Conservation (phyloP, 2,888 invertebrate species). For the Amphipyra tragopoginis region DNA sequence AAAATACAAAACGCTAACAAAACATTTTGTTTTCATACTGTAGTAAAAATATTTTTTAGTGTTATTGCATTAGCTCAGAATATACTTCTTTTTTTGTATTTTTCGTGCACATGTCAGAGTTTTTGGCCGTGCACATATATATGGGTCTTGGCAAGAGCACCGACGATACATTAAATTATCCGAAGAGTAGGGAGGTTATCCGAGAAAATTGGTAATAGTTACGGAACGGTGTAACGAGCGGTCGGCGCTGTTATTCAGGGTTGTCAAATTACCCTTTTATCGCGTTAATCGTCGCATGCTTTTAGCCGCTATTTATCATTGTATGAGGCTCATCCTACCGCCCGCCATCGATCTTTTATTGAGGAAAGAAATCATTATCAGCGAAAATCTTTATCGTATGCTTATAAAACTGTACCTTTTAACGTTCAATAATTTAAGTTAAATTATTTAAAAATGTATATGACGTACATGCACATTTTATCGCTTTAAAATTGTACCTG, state of each 20-base stretch:
- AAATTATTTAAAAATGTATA: too few relatives aligned
- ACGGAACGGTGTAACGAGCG: slow-evolving; percentile 56
- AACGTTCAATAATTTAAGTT: background rate
- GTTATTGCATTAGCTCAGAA: too few relatives aligned
- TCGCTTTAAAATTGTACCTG: background rate
- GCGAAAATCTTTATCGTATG: too few relatives aligned
- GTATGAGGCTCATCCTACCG: slow-evolving; percentile 58
- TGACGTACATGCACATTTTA: background rate
- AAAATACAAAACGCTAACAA: too few relatives aligned
- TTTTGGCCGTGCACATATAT: too few relatives aligned
- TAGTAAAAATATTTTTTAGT: too few relatives aligned
- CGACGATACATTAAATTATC: too few relatives aligned
- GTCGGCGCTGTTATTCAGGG: slow-evolving; percentile 62
- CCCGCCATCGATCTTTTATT: slow-evolving; percentile 65
- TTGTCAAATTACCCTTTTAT: slow-evolving; percentile 70
- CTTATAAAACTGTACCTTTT: slow-evolving; percentile 1
- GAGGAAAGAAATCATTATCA: slow-evolving; percentile 7
- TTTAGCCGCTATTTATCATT: slow-evolving; percentile 70
- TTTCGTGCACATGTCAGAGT: too few relatives aligned
- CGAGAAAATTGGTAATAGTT: background rate
- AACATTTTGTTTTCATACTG: too few relatives aligned
- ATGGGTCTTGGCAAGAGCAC: too few relatives aligned
- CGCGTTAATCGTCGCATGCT: slow-evolving; percentile 66
- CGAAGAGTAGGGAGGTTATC: too few relatives aligned
- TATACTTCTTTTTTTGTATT: too few relatives aligned